phyloP scores from a whole-genome alignment of 2,797 vertebrate species.

The Sarcophilus harrisii region DNA sequence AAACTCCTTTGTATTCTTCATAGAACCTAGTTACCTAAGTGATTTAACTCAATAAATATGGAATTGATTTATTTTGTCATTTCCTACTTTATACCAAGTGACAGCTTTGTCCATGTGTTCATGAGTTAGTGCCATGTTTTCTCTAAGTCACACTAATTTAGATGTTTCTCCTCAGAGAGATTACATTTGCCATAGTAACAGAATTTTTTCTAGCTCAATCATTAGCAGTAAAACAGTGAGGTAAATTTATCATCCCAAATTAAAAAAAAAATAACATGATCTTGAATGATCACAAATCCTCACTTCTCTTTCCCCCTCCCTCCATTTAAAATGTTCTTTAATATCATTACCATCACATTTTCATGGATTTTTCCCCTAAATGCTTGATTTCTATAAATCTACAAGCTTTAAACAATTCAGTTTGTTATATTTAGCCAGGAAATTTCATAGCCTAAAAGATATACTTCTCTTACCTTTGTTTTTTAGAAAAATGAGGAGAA shows the following conservation, averaged over 20 bases:
- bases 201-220: constrained; percentile 9
- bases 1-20: background rate
- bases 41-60: background rate
- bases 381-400: constrained; percentile 1
- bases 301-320: constrained; percentile 49
- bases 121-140: background rate
- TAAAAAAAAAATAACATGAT: constrained; percentile 26
- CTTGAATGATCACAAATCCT: constrained; percentile 50
- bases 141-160: background rate
- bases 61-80: background rate
- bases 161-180: background rate
- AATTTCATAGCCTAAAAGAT: background rate
- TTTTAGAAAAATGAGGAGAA: background rate
- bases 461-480: background rate
- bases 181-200: constrained; percentile 37
- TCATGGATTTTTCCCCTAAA: background rate
- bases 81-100: background rate
- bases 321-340: constrained; percentile 56
- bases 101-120: background rate
- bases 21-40: background rate
- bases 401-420: constrained; percentile 18
- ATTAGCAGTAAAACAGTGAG: background rate
- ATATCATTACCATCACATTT: constrained; percentile 48
- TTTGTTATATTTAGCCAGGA: background rate
- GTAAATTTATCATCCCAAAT: constrained; percentile 35